These are phyloP conservation scores for Chelon auratus DNA, from an alignment of 2,797 vertebrate genomes.

Conservation along the genomic window DNA sequence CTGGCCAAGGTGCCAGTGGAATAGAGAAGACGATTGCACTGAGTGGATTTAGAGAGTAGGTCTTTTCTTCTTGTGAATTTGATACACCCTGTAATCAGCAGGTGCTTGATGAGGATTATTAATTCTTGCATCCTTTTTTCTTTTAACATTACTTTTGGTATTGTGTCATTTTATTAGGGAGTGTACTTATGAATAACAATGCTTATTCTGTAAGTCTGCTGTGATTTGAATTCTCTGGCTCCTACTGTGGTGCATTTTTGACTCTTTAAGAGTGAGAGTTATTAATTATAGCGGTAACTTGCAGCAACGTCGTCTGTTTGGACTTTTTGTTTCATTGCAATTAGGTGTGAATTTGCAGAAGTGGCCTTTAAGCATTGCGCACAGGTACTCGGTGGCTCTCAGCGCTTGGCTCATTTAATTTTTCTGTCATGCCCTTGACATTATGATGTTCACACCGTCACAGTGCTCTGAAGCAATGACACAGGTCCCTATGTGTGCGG, in stretches of 20 bases:
- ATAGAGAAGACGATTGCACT: slow-evolving; percentile 16
- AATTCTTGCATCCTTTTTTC: slow-evolving; percentile 19
- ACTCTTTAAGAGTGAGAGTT: slow-evolving; percentile 8
- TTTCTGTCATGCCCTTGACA: neutral
- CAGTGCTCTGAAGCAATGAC: neutral
- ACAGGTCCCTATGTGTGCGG: slow-evolving; percentile 10
- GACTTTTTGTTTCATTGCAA: neutral
- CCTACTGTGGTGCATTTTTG: slow-evolving; percentile 1
- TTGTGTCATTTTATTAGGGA: slow-evolving; percentile 55
- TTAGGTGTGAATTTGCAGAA: neutral
- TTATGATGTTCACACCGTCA: slow-evolving; percentile 24
- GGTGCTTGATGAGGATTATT: slow-evolving; percentile 59
- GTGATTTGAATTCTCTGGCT: slow-evolving; percentile 20
- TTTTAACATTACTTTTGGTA: slow-evolving; percentile 49
- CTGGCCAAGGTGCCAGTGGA: slow-evolving; percentile 51
- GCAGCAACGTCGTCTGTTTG: too few species aligned
- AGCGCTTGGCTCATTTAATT: neutral
- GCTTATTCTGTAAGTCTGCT: slow-evolving; percentile 27
- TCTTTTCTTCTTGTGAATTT: slow-evolving; percentile 49
- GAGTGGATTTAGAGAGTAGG: slow-evolving; percentile 40
- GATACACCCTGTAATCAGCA: slow-evolving; percentile 51
- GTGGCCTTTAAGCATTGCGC: neutral
- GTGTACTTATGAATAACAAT: slow-evolving; percentile 38
- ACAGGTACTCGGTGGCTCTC: neutral
- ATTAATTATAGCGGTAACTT: slow-evolving; percentile 16